These are phyloP conservation scores for Spilogale gracilis DNA, from an alignment of 2,113 vertebrate species.

Conservation along the genomic window DNA sequence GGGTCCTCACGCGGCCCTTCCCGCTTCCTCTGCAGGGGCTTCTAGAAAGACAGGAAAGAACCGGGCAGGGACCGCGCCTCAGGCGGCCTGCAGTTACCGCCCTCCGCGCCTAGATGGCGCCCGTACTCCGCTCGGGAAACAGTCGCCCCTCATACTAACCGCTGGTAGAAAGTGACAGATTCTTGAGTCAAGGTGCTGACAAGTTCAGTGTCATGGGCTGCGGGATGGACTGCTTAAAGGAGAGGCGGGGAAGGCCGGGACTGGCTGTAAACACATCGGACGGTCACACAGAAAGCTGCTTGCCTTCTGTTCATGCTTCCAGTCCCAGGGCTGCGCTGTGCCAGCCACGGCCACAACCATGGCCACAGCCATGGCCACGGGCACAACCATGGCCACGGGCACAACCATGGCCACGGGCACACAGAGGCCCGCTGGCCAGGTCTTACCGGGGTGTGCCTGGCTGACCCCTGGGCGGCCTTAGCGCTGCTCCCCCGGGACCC, in stretches of 20 bases:
- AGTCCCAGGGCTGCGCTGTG: not conserved
- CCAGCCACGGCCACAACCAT: not conserved
- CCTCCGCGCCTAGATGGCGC: slow-evolving; percentile 57
- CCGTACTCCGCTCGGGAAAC: not conserved
- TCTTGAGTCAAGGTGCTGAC: slow-evolving; percentile 72
- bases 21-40: not conserved
- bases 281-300: slow-evolving; percentile 18
- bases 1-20: not conserved
- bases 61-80: fast-evolving
- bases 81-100: not conserved
- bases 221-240: slow-evolving; percentile 29
- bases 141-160: not conserved
- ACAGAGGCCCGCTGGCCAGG: not conserved
- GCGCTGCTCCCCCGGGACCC: too few species aligned
- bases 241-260: slow-evolving; percentile 66
- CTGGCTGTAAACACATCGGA: slow-evolving; percentile 59
- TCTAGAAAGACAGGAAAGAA: not conserved
- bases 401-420: not conserved
- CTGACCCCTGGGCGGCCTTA: not conserved
- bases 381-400: too few species aligned
- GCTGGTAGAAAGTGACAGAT: slow-evolving; percentile 58
- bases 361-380: too few species aligned
- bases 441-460: not conserved
- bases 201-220: slow-evolving; percentile 57
- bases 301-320: slow-evolving; percentile 37